phyloP scores from a whole-genome alignment of 2,113 vertebrate genomes.

The Oreochromis aureus region DNA sequence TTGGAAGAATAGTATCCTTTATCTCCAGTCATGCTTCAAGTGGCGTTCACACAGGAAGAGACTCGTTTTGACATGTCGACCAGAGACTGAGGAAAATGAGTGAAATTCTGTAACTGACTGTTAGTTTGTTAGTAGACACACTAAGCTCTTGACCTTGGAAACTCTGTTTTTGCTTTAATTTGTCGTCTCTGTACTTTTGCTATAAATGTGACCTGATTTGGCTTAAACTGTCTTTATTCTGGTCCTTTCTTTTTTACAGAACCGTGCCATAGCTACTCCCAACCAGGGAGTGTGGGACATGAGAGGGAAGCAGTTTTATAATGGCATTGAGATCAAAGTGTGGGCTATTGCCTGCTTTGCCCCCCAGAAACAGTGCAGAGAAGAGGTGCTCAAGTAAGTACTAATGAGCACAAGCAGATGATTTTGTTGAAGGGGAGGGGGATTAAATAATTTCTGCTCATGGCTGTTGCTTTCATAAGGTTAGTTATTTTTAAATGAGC shows the following conservation, averaged over 20 bases:
- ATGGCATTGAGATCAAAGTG: conserved; percentile 99
- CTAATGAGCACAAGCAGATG: background rate
- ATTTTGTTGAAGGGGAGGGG: background rate
- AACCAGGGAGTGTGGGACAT: conserved; percentile 99
- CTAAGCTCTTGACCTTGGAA: background rate
- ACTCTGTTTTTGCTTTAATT: background rate
- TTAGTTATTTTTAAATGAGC: background rate
- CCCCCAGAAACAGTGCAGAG: conserved; percentile 97
- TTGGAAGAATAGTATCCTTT: background rate
- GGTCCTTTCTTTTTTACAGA: conserved; percentile 72
- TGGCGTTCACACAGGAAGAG: background rate
- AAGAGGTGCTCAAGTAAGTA: conserved; percentile 98
- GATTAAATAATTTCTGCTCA: background rate
- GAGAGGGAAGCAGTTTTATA: conserved; percentile 99
- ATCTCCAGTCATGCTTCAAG: background rate
- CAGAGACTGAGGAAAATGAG: background rate
- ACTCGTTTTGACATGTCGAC: background rate
- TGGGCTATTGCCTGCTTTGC: conserved; percentile 99
- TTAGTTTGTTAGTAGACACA: background rate
- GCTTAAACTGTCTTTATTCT: background rate
- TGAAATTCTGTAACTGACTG: background rate
- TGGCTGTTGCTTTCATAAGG: background rate
- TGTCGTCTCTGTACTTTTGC: background rate
- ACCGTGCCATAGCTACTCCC: conserved; percentile 96
- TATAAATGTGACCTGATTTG: background rate